Conservation (phyloP, 2,888 invertebrate species). For the Urechis unicinctus region DNA sequence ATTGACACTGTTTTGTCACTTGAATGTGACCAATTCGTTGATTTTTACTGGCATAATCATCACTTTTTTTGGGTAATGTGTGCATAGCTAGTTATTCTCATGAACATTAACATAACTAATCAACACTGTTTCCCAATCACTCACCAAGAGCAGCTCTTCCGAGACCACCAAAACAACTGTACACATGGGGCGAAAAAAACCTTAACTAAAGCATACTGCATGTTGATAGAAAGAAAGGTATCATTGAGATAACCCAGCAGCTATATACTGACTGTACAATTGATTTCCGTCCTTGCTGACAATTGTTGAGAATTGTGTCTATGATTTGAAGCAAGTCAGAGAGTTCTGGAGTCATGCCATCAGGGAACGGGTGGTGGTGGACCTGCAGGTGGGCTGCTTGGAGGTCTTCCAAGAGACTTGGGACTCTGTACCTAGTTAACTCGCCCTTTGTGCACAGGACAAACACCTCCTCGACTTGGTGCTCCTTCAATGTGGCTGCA, state of each 20-base stretch:
- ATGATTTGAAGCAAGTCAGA: constrained; percentile 26
- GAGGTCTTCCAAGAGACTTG: constrained; percentile 25
- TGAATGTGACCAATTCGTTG: too few relatives aligned
- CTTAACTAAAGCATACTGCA: not conserved
- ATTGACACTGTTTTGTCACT: too few relatives aligned
- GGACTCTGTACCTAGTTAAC: constrained; percentile 34
- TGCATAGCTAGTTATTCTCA: too few relatives aligned
- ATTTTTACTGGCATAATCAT: too few relatives aligned
- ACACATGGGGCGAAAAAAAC: constrained; percentile 8
- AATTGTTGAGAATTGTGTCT: constrained; percentile 24
- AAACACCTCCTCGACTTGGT: constrained; percentile 31
- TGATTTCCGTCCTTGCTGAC: constrained; percentile 26
- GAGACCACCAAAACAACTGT: constrained; percentile 38
- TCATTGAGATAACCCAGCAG: too few relatives aligned
- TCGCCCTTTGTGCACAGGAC: constrained; percentile 36
- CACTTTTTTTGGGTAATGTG: too few relatives aligned
- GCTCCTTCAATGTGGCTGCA: constrained; percentile 26
- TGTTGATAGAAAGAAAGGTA: too few relatives aligned
- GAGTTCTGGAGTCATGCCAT: constrained; percentile 28
- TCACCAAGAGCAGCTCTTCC: constrained; percentile 35
- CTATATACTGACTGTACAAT: constrained; percentile 29
- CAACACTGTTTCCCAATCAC: constrained; percentile 7
- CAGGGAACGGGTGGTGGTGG: constrained; percentile 36
- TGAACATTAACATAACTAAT: too few relatives aligned
- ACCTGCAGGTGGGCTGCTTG: constrained; percentile 24